These are phyloP conservation scores for Molossus alvarezi DNA, from an alignment of 2,797 vertebrate species.

Conservation along the genomic window DNA sequence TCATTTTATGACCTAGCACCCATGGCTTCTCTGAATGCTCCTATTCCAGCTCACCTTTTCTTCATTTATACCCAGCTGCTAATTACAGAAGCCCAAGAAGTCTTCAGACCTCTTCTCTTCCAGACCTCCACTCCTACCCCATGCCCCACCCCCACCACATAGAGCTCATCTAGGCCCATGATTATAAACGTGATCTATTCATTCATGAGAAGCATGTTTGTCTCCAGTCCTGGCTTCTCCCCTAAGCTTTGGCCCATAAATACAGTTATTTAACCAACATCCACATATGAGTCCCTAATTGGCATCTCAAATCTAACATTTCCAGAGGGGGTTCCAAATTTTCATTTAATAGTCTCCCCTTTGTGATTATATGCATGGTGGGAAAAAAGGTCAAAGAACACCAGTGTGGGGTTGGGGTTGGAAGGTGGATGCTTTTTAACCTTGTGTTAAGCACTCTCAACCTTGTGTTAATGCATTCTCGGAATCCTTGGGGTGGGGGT, in stretches of 20 bases:
- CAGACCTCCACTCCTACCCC: neutral
- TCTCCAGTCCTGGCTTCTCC: neutral
- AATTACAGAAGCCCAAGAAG: neutral
- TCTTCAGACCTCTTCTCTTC: neutral
- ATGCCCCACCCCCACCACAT: neutral
- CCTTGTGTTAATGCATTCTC: too few species aligned
- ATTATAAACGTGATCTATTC: slow-evolving; percentile 9
- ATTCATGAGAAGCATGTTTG: neutral
- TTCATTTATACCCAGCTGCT: neutral
- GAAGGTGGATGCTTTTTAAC: too few species aligned
- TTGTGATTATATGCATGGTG: neutral
- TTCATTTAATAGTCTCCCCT: neutral
- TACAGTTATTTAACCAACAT: neutral
- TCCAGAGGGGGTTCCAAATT: neutral
- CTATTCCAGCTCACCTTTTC: neutral
- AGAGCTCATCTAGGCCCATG: neutral
- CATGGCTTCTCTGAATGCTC: neutral
- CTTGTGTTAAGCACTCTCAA: too few species aligned
- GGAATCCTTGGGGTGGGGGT: too few species aligned
- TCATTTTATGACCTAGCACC: neutral
- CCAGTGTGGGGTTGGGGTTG: too few species aligned
- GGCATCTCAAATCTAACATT: neutral
- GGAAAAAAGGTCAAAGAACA: neutral
- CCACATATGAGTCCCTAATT: neutral
- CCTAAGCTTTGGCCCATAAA: neutral